Percentiles rank a stretch among this genome's conserved stretches.
Conservation (phyloP, 2,888 invertebrate genomes). For the Andrena bucephala region DNA sequence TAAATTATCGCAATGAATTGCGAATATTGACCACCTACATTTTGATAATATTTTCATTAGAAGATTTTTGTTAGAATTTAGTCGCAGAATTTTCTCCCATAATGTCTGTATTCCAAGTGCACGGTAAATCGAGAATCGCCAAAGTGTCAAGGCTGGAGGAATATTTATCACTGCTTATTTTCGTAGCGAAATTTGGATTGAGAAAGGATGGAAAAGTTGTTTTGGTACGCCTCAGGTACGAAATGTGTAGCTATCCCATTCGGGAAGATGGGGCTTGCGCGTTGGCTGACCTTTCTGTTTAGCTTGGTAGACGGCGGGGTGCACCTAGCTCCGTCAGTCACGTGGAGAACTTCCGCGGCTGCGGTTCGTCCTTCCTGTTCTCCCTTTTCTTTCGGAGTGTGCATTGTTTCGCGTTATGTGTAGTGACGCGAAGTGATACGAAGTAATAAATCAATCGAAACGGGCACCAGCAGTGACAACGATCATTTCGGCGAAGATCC, state of each 20-base stretch:
- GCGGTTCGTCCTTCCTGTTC: constrained; percentile 65
- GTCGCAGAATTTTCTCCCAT: too few relatives aligned
- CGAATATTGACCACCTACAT: too few relatives aligned
- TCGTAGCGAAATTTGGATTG: neutral
- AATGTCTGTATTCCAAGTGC: too few relatives aligned
- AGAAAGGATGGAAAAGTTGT: neutral
- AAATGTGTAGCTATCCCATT: neutral
- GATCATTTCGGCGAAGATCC: neutral
- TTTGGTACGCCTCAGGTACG: neutral
- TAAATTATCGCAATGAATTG: too few relatives aligned
- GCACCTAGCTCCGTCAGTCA: constrained; percentile 76
- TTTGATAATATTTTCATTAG: too few relatives aligned
- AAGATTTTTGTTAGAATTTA: too few relatives aligned
- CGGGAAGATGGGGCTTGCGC: constrained; percentile 69
- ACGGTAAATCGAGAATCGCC: too few relatives aligned
- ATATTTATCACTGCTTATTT: neutral
- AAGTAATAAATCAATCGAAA: neutral
- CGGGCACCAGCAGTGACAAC: neutral
- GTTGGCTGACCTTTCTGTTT: constrained; percentile 70
- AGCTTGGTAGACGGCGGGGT: constrained; percentile 68
- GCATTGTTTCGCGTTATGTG: constrained; percentile 20
- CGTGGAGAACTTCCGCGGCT: constrained; percentile 79
- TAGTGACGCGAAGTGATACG: neutral
- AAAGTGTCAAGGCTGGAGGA: too few relatives aligned
- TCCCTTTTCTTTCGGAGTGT: constrained; percentile 14